A percentile compares a stretch with the other conserved stretches of the same genome.
These are phyloP conservation scores for Mugil cephalus DNA, from an alignment of 2,113 vertebrate genomes.

Conservation along the genomic window DNA sequence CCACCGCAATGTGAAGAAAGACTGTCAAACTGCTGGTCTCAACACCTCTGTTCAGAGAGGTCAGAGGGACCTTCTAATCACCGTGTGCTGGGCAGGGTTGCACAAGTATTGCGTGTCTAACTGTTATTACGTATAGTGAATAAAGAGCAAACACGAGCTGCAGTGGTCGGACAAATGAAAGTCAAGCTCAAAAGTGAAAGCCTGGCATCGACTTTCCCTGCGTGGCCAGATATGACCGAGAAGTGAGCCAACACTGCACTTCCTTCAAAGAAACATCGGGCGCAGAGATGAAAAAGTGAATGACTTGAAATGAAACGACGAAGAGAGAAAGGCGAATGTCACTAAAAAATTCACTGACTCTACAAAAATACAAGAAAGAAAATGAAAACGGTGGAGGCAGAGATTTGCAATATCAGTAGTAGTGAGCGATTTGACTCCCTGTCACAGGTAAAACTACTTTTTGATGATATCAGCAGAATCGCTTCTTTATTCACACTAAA, in stretches of 20 bases:
- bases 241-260: background rate
- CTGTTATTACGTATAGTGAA: constrained; percentile 27
- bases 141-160: constrained; percentile 6
- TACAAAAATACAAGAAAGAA: too few relatives aligned
- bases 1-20: background rate
- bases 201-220: background rate
- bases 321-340: too few relatives aligned
- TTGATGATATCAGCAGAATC: too few relatives aligned
- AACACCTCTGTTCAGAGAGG: constrained; percentile 2
- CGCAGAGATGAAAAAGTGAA: too few relatives aligned
- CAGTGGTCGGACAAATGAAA: constrained; percentile 32
- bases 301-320: too few relatives aligned
- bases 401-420: too few relatives aligned
- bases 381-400: too few relatives aligned
- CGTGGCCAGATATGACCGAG: background rate
- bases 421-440: too few relatives aligned
- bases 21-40: background rate
- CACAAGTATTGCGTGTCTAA: constrained; percentile 25
- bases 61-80: constrained; percentile 18
- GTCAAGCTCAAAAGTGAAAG: constrained; percentile 7
- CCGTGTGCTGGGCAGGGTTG: constrained; percentile 10
- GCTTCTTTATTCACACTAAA: too few relatives aligned
- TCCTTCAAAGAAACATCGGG: too few relatives aligned
- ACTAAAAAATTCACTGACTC: too few relatives aligned
- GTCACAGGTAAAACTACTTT: too few relatives aligned